Evolutionary conservation across 2,797 vertebrate species (phyloP).

Genomic region (Enteromius trimaculatus): DNA sequence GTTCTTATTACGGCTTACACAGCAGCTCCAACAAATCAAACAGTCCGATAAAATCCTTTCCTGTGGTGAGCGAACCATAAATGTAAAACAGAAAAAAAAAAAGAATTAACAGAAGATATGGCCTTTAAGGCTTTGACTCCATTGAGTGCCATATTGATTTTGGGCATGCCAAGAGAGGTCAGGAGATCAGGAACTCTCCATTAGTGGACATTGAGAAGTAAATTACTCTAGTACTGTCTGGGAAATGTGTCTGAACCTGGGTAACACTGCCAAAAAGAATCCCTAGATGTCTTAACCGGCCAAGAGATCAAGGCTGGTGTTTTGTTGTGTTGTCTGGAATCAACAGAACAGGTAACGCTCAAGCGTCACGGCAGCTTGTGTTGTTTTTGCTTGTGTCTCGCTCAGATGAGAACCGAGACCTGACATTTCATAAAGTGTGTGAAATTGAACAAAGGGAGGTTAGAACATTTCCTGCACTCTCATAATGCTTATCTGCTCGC

Average conservation of each 20-base stretch:
- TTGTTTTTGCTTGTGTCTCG: slow-evolving; percentile 32
- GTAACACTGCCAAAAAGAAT: not conserved
- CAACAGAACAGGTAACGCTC: slow-evolving; percentile 12
- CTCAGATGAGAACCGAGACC: slow-evolving; percentile 60
- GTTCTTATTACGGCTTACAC: slow-evolving; percentile 62
- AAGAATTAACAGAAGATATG: slow-evolving; percentile 56
- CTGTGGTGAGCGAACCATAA: slow-evolving; percentile 12
- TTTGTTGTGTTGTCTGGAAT: slow-evolving; percentile 10
- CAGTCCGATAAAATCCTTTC: slow-evolving; percentile 61
- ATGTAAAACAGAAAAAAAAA: slow-evolving; percentile 48
- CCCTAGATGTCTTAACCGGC: not conserved
- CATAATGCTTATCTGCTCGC: slow-evolving; percentile 49
- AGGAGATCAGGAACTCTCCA: slow-evolving; percentile 36
- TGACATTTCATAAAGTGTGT: slow-evolving; percentile 64
- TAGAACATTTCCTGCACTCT: slow-evolving; percentile 53
- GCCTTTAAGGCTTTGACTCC: slow-evolving; percentile 33
- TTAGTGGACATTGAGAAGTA: slow-evolving; percentile 36
- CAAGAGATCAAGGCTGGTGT: slow-evolving; percentile 17
- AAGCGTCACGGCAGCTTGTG: not conserved
- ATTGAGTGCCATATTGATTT: slow-evolving; percentile 58
- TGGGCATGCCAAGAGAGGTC: slow-evolving; percentile 31
- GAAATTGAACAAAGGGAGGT: slow-evolving; percentile 63
- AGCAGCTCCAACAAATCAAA: slow-evolving; percentile 56
- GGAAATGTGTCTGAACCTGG: not conserved
- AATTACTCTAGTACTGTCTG: slow-evolving; percentile 12